Evolutionary conservation across 2,888 invertebrate species (phyloP), one percentile per base, ranked within the genome.

Genomic region (Loripinus fragilis): DNA sequence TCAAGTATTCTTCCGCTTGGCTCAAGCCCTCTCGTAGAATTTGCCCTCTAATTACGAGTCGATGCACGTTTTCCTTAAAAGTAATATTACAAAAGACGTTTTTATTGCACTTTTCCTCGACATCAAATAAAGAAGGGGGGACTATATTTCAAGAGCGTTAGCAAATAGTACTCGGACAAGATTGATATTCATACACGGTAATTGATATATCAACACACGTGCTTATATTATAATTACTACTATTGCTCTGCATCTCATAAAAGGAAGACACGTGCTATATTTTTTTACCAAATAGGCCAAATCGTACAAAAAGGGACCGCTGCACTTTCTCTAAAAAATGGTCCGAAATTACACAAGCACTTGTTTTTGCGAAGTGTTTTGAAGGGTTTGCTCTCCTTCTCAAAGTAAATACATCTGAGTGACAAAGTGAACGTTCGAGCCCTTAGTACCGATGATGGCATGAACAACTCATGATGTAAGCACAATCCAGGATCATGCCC

Each of bases 41-140:
- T 45, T 80, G 78, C 78, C 80, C 80, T 83, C 71, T 83, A 83
- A 83, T 83, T 83, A 78, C 66, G n/a, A 65, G 41, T 38, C 68
- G 25, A 52, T 67, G 65, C 82, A 82, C 82, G 82, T 48, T 45
- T 41, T 66, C 41, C 48, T 48, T 60, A 77, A 67, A 71, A 76
- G 68, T 80, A 76, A 80, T 74, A 71, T 74, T 74, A 76, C 74
- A 30, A 60, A 60, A 33, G 33, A 17, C 3, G 15, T 12, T 33
- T 7, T 60, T 60, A 60, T 60, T 60, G 60, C 60, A 52, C 33
- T 60, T 60, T 30, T 60, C 15, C 55, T 23, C 23, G 55, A 5
- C 28, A 25, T 10, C 7, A 55, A 10, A 28, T 55, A 15, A 55
- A 55, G 23, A 2, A 7, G 55, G 25, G 25, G 55, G 25, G 25